Base-by-base conservation (phyloP, 2,113 vertebrate species). In the Corvus moneduloides region DNA sequence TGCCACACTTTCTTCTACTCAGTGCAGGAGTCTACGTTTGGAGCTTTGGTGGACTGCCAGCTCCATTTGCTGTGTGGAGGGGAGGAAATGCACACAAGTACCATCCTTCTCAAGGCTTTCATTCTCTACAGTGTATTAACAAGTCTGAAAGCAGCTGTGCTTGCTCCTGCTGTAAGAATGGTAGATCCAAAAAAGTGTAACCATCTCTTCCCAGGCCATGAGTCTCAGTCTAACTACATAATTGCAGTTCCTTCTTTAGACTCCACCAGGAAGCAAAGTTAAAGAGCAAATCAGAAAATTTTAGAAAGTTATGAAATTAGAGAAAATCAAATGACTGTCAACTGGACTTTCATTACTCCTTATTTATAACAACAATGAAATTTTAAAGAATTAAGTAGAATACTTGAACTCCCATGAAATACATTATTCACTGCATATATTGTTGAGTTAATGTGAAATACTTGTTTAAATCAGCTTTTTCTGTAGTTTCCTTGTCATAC, bases 311-410 rank as follows among this genome's bases (percentile, higher is more conserved):
- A 51, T 96, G 96, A 96, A 94, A 95, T 87, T 73, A 66, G 83
- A 97, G 84, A 96, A 96, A 96, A 97, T 96, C 82, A 94, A 97
- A 93, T 96, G 77, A 89, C 92, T 95, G 87, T 94, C 96, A 96
- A 93, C 89, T 94, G 89, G 84, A 96, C 93, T 97, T 97, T 87
- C 82, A 92, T 96, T 94, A 93, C 87, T 97, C 92, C 84, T 96
- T 97, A 95, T 97, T 97, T 98, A 96, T 97, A 97, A 94, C 84
- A 95, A 88, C 56, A 89, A 90, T 94, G 84, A 96, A 96, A 97
- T 97, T 91, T 55, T 56, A 94, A 95, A 77, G 86, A 96, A 72
- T 78, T 81, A 82, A 55, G 32, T 41, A 73, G 79, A 95, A 80
- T 91, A 94, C 78, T 87, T 96, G 80, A 98, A 97, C 84, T 93